These are phyloP conservation scores for Tolmerus cingulatus DNA, from an alignment of 2,888 invertebrate genomes.

Conservation along the genomic window DNA sequence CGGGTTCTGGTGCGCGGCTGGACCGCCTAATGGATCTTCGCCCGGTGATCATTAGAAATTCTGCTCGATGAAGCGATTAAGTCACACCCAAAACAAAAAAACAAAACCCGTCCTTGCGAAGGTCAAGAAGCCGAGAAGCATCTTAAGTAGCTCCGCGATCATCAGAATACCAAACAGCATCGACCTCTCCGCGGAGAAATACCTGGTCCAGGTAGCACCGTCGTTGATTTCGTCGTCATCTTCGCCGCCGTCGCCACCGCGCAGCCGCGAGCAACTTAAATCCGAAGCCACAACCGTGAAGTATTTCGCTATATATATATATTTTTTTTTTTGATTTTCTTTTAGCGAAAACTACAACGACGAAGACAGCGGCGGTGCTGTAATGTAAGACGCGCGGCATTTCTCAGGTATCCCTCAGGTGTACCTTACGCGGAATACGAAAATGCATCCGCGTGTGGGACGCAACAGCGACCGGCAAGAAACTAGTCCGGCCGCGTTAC, in stretches of 20 bases:
- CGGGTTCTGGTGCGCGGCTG: not conserved
- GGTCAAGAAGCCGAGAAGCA: slow-evolving; percentile 24
- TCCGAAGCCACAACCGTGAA: not conserved
- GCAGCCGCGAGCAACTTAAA: not conserved
- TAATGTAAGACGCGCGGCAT: not conserved
- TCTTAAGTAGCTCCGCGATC: slow-evolving; percentile 16
- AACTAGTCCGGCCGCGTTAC: slow-evolving; percentile 6
- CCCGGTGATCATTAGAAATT: not conserved
- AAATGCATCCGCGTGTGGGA: slow-evolving; percentile 29
- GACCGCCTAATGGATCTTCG: not conserved
- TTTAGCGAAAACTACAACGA: not conserved
- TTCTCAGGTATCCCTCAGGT: slow-evolving; percentile 6
- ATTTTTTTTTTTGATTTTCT: not conserved
- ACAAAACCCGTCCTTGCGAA: slow-evolving; percentile 34
- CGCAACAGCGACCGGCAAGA: not conserved
- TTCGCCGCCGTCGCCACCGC: not conserved
- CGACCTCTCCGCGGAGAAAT: not conserved
- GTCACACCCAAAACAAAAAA: slow-evolving; percentile 24
- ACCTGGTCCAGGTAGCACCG: not conserved
- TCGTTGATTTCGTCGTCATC: not conserved
- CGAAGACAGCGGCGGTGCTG: not conserved
- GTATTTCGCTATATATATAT: not conserved
- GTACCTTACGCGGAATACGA: slow-evolving; percentile 9
- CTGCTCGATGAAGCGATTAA: slow-evolving; percentile 5
- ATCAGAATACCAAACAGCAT: not conserved